A percentile compares a stretch with the other conserved stretches of the same genome.
These are phyloP conservation scores for Sarcophaga peregrina DNA, from an alignment of 1,140 invertebrate species.

Conservation along the genomic window DNA sequence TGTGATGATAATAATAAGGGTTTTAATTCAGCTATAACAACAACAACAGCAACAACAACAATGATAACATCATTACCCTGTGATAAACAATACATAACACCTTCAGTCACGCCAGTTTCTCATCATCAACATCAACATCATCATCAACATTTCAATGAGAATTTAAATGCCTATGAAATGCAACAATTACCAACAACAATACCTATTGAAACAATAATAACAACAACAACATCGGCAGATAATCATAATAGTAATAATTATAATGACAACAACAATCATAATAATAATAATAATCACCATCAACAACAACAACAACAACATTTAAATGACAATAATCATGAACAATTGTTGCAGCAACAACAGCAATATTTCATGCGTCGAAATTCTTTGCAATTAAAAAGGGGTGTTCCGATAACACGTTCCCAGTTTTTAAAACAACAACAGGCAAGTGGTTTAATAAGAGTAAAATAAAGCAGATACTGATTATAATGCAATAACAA, in stretches of 20 bases:
- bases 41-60: conserved; percentile 43
- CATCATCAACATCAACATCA: conserved; percentile 16
- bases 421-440: conserved; percentile 64
- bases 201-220: too few relatives aligned
- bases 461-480: neutral
- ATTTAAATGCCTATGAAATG: conserved; percentile 31
- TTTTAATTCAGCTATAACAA: neutral
- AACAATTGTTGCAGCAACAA: neutral
- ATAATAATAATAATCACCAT: conserved; percentile 56
- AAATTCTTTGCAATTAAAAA: conserved; percentile 47
- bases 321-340: conserved; percentile 12
- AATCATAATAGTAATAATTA: neutral
- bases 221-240: neutral
- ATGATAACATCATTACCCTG: conserved; percentile 38
- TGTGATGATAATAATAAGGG: conserved; percentile 44
- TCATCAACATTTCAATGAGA: conserved; percentile 45
- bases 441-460: conserved; percentile 56
- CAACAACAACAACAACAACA: conserved; percentile 49
- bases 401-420: conserved; percentile 57
- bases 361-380: conserved; percentile 25
- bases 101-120: neutral
- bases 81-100: conserved; percentile 7
- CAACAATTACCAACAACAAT: conserved; percentile 10
- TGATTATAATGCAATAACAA: neutral
- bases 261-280: conserved; percentile 44